Evolutionary conservation across 1,140 invertebrate genomes (phyloP).

Genomic region (Drosophila cardini): DNA sequence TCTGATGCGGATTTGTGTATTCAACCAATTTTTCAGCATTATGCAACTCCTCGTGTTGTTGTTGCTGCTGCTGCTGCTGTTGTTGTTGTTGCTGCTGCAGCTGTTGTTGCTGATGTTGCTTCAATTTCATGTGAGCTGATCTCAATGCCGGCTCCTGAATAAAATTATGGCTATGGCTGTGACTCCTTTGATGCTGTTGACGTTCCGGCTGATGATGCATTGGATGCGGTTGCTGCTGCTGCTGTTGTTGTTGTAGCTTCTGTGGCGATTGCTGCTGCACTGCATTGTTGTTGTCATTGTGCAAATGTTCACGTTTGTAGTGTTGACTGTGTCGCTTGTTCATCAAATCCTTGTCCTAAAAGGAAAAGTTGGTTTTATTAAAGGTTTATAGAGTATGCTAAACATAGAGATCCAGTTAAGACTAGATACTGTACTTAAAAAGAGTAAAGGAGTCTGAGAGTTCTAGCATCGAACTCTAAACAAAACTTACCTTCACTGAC

Average conservation of each 20-base stretch:
- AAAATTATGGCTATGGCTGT: conserved; percentile 71
- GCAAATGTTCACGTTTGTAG: conserved; percentile 64
- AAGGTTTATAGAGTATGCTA: neutral
- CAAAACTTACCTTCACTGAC: conserved; percentile 51
- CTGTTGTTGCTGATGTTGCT: conserved; percentile 58
- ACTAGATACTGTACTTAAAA: no score
- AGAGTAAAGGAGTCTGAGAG: no score
- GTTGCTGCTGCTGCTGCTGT: conserved; percentile 49
- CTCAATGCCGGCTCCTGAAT: conserved; percentile 64
- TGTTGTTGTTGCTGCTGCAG: conserved; percentile 53
- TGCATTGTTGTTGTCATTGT: conserved; percentile 39
- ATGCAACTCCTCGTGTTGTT: conserved; percentile 73
- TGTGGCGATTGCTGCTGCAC: conserved; percentile 16
- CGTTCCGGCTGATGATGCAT: conserved; percentile 26
- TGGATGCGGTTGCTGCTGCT: conserved; percentile 39
- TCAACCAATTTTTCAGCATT: conserved; percentile 84
- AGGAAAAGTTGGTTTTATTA: neutral
- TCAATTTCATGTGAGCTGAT: conserved; percentile 65
- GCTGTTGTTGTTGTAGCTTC: conserved; percentile 30
- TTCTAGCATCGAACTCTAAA: no score
- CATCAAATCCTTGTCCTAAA: conserved; percentile 50
- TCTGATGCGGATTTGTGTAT: conserved; percentile 78
- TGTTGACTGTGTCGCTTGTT: conserved; percentile 68
- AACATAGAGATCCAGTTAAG: no score
- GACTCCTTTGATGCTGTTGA: conserved; percentile 70